phyloP scores from a whole-genome alignment of 1,140 invertebrate species.

The Druon quercuslanigerum region DNA sequence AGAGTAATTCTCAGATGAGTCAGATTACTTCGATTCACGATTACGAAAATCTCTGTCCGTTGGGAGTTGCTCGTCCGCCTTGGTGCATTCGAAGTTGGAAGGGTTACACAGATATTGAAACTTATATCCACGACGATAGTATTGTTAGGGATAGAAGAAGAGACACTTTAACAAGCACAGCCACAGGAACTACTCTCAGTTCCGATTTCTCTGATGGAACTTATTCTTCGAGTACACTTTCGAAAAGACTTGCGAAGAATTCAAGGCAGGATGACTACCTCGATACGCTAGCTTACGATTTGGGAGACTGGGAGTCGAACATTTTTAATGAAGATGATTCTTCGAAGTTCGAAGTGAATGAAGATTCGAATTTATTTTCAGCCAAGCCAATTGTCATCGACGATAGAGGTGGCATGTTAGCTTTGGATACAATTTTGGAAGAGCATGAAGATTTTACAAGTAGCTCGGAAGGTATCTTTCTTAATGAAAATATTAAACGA shows the following conservation, averaged over 20 bases:
- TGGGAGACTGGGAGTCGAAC: conserved; percentile 67
- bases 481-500: conserved; percentile 56
- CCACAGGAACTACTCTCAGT: conserved; percentile 65
- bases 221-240: conserved; percentile 72
- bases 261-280: conserved; percentile 77
- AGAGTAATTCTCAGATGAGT: conserved; percentile 67
- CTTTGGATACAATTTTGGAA: conserved; percentile 75
- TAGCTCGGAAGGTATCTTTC: conserved; percentile 57
- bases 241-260: conserved; percentile 62
- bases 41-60: conserved; percentile 82
- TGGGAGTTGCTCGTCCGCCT: conserved; percentile 81
- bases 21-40: conserved; percentile 80
- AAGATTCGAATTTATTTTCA: conserved; percentile 73
- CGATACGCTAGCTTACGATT: conserved; percentile 75
- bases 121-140: conserved; percentile 80
- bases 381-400: conserved; percentile 78
- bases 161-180: conserved; percentile 76
- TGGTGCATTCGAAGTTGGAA: conserved; percentile 82
- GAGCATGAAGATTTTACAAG: conserved; percentile 75
- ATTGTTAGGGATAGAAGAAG: conserved; percentile 77
- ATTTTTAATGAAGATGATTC: conserved; percentile 42
- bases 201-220: conserved; percentile 67
- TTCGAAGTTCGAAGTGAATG: conserved; percentile 36
- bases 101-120: conserved; percentile 81
- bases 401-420: conserved; percentile 76